Evolutionary conservation across 2,797 vertebrate genomes (phyloP), one percentile per base, ranked within the genome.

Genomic region (Cephalopachus bancanus): DNA sequence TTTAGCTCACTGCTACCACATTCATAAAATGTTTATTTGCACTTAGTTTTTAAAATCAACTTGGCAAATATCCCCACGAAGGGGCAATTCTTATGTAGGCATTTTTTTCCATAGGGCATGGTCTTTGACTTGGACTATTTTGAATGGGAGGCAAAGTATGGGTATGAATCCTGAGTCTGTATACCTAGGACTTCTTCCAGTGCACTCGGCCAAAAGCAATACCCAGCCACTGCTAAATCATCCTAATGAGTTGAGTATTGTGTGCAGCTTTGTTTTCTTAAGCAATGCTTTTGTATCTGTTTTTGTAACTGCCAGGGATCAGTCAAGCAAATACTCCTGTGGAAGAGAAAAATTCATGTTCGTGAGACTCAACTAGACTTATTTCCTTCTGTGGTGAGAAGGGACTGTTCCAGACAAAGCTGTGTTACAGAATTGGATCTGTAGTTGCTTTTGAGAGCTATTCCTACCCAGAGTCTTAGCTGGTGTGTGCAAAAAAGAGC

Each of bases 231-330:
- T 0, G 1, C 89, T 97, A 95, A 97, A 95, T 97, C 93, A 96
- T 96, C 93, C 59, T 90, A 95, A 97, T 91, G 97, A 96, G 84
- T 97, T 97, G 96, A 97, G 95, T 95, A 94, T 79, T 92, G 88
- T 95, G 91, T 93, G 94, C 95, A 83, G 95, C 67, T 98, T 97
- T 98, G 96, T 97, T 97, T 97, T 96, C 97, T 97, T 90, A 97
- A 97, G 97, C 90, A 96, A 96, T 93, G 89, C 71, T 86, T 93
- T 97, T 0, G 0, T 96, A 93, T 98, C 95, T 98, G 97, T 98
- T 97, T 98, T 95, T 94, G 84, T 96, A 97, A 83, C 96, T 95
- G 22, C 64, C 91, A 84, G 76, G 87, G 57, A 78, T 95, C 90
- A 94, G 90, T 97, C 96, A 93, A 93, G 92, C 57, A 96, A 88